Conservation (phyloP, 2,113 vertebrate species). For the Grus americana region DNA sequence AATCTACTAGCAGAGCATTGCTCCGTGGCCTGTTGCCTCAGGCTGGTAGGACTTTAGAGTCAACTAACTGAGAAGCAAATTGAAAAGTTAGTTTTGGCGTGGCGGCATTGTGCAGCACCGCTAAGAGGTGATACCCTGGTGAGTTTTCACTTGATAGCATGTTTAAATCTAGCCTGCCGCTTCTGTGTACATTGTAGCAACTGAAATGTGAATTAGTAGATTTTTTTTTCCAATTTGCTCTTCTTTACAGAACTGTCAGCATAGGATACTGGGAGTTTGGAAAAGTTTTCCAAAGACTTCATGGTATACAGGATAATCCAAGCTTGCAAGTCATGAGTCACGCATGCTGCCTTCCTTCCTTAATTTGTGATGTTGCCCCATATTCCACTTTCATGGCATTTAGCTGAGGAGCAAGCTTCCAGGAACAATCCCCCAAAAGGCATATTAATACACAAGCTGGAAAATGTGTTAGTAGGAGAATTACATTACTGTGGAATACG, state of each 20-base stretch:
- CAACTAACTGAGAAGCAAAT: neutral
- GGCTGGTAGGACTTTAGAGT: neutral
- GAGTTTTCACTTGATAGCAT: neutral
- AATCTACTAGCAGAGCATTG: neutral
- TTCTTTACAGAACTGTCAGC: neutral
- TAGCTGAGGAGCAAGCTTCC: neutral
- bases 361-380: neutral
- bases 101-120: neutral
- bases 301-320: neutral
- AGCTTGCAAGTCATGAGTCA: neutral
- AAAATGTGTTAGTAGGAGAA: conserved; percentile 15
- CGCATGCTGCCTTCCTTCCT: neutral
- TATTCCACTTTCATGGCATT: neutral
- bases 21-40: neutral
- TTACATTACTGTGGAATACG: neutral
- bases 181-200: neutral
- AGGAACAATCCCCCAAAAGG: neutral
- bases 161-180: neutral
- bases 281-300: neutral
- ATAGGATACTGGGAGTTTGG: neutral
- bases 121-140: neutral
- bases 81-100: neutral
- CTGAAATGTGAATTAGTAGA: neutral
- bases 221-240: neutral
- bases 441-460: neutral